A percentile compares a stretch with the other conserved stretches of the same genome.
These are phyloP conservation scores for Trogon surrucura DNA, from an alignment of 2,113 vertebrate genomes.

Conservation along the genomic window DNA sequence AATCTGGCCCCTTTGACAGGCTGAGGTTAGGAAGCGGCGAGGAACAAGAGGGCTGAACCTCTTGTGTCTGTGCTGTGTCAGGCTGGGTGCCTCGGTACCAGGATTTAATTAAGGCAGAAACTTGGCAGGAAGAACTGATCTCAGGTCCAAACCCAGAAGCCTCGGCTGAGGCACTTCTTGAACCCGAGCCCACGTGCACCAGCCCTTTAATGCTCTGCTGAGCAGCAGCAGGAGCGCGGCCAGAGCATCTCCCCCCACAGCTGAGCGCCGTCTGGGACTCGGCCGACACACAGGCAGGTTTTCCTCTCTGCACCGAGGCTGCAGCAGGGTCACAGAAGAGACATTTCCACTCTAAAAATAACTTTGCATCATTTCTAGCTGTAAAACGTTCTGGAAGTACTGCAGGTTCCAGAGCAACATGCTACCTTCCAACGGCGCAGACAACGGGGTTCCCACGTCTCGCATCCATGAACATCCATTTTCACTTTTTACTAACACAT, in stretches of 20 bases:
- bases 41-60: background rate
- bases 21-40: background rate
- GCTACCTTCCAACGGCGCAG: background rate
- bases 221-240: fast-evolving
- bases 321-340: background rate
- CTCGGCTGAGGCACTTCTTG: fast-evolving
- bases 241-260: background rate
- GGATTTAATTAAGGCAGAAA: background rate
- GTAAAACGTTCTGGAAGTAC: background rate
- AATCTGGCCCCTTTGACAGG: background rate
- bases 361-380: background rate
- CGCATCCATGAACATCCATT: background rate
- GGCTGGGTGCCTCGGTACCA: background rate
- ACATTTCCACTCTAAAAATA: background rate
- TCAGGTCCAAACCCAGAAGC: background rate
- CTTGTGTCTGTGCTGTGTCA: fast-evolving
- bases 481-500: background rate
- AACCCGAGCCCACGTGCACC: fast-evolving
- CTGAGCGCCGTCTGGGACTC: background rate
- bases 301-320: background rate
- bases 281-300: fast-evolving
- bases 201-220: background rate
- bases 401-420: background rate
- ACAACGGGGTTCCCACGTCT: fast-evolving
- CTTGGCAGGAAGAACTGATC: background rate